Base-by-base conservation (phyloP, 1,140 invertebrate species). In the Chironomus striatipennis region DNA sequence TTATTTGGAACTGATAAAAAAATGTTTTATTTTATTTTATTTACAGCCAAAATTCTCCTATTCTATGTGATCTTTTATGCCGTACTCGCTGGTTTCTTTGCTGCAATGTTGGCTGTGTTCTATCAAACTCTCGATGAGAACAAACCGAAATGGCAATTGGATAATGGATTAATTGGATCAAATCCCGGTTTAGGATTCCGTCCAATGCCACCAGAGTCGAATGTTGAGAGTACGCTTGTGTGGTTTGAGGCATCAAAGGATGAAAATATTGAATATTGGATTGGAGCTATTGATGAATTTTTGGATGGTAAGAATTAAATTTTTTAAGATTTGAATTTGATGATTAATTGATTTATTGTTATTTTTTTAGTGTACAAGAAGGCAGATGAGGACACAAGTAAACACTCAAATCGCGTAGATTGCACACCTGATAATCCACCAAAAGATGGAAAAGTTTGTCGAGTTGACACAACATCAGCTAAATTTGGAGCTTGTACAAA, bases 61-160 rank as follows among this genome's bases (percentile, higher is more conserved):
- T 98, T 98, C 88, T 98, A 98, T 84, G 81, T 95, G 76, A 90
- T 97, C 83, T 98, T 96, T 87, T 98, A 97, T 85, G 87, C 90
- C 74, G 90, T 89, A 77, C 88, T 98, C 79, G 88, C 90, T 77
- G 89, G 91, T 47, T 98, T 98, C 87, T 98, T 97, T 85, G 89
- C 91, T 75, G 91, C 91, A 17, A 91, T 97, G 89, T 85, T 98
- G 82, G 90, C 92, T 75, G 90, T 97, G 77, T 98, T 98, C 86
- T 97, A 94, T 83, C 92, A 95, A 83, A 98, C 95, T 42, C 84
- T 98, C 79, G 93, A 97, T 80, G 83, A 85, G 73, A 90, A 90
- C 79, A 87, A 88, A 80, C 95, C 96, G 9, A 96, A 94, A 84
- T 95, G 94, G 90, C 89, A 92, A 82, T 84, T 92, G 80, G 89